Evolutionary conservation across 2,113 vertebrate genomes (phyloP), one percentile per base, ranked within the genome.

Genomic region (Pseudorasbora parva): DNA sequence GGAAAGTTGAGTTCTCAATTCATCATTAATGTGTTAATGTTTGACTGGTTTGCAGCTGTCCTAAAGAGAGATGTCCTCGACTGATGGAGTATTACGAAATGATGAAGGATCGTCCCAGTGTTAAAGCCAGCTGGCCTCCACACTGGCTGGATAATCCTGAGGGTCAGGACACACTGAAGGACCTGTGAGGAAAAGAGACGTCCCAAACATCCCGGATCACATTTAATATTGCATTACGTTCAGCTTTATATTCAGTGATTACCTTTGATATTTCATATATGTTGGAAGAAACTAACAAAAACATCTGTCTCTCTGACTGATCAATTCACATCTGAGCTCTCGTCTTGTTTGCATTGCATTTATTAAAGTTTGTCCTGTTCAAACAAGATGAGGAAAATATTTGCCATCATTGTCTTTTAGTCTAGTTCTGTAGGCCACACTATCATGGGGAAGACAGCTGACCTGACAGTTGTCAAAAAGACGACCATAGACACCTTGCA

Each of bases 1-100:
- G 30, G 30, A 30, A 30, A n/a, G n/a, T n/a, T n/a, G n/a, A n/a
- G n/a, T n/a, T n/a, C n/a, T n/a, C n/a, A n/a, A n/a, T n/a, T n/a
- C n/a, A n/a, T n/a, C n/a, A n/a, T n/a, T n/a, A 30, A 30, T 33
- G 33, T 33, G 3, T 2, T 33, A 33, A 33, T 30, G 54, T 1
- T 27, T 9, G 11, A 72, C 10, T 81, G 25, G 14, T 8, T 56
- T 47, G 11, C 87, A 95, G 94, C 71, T 66, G 94, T 73, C 89
- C 90, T 74, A 82, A 79, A 3, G 90, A 91, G 43, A 77, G 45
- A 12, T 93, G 91, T 88, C 92, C 94, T 19, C 90, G 89, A 25
- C 89, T 95, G 60, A 86, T 47, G 4, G 86, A 88, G 47, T 95
- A 95, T 27, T 85, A 93, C 41, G 37, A 30, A 33, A 83, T 54